phyloP scores from a whole-genome alignment of 2,113 vertebrate species.

The Himantopus leucocephalus region DNA sequence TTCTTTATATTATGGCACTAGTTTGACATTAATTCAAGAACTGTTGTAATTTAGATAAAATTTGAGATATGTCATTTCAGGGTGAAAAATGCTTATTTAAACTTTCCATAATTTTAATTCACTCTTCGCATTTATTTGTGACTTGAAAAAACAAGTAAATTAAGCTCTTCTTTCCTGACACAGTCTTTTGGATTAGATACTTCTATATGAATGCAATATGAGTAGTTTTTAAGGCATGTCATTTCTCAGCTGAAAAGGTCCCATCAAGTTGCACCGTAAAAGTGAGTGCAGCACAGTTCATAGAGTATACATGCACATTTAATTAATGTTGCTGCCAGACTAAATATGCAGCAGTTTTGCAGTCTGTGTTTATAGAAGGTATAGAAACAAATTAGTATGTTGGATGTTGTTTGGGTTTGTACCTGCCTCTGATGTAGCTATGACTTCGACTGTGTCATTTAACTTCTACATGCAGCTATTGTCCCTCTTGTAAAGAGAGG shows the following conservation, averaged over 20 bases:
- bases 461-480: background rate
- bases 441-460: background rate
- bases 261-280: background rate
- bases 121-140: background rate
- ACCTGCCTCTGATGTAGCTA: background rate
- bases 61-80: background rate
- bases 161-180: background rate
- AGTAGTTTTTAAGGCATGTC: background rate
- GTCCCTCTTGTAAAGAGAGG: background rate
- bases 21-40: background rate
- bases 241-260: background rate
- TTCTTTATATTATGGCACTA: background rate
- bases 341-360: background rate
- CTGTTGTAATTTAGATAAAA: background rate
- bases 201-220: background rate
- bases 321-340: background rate
- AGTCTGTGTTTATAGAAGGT: background rate
- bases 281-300: background rate
- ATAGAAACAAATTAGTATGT: background rate
- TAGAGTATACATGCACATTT: background rate
- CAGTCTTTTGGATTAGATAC: background rate
- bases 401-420: background rate
- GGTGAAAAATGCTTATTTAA: background rate
- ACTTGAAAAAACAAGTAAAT: background rate
- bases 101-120: background rate